These are phyloP conservation scores for Typhlomys cinereus DNA, from an alignment of 2,113 vertebrate genomes.

Conservation along the genomic window DNA sequence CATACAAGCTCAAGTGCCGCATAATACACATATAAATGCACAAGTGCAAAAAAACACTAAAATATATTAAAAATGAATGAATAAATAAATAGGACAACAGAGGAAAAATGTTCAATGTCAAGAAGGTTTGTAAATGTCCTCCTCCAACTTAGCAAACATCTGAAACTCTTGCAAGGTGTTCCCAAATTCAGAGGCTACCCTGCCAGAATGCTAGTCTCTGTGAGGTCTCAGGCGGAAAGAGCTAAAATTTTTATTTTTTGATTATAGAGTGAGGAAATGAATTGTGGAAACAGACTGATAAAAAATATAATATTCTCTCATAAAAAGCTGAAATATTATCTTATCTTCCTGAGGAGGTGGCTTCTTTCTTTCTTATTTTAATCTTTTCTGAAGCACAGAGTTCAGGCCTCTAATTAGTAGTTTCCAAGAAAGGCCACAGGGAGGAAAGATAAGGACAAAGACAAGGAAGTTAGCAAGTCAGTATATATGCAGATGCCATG, in stretches of 20 bases:
- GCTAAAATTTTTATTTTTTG: neutral
- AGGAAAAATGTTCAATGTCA: neutral
- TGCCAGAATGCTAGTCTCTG: neutral
- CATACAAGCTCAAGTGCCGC: no score
- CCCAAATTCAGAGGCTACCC: neutral
- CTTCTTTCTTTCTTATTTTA: no score
- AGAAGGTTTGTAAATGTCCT: neutral
- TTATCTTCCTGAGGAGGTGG: neutral
- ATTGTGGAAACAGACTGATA: conserved; percentile 13
- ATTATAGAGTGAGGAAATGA: neutral
- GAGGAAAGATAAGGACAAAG: neutral
- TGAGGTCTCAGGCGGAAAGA: neutral
- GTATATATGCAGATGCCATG: neutral
- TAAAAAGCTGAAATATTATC: neutral
- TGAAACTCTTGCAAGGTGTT: neutral
- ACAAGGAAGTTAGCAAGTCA: neutral
- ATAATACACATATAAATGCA: no score
- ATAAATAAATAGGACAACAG: neutral
- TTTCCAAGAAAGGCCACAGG: neutral
- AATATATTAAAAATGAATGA: no score
- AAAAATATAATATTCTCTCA: conserved; percentile 1
- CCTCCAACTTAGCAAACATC: neutral
- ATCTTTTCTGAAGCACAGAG: neutral
- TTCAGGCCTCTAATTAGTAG: neutral
- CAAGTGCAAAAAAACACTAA: no score